A percentile compares a stretch with the other conserved stretches of the same genome.
Evolutionary conservation across 2,888 invertebrate genomes (phyloP).

Genomic region (Protonemura montana): DNA sequence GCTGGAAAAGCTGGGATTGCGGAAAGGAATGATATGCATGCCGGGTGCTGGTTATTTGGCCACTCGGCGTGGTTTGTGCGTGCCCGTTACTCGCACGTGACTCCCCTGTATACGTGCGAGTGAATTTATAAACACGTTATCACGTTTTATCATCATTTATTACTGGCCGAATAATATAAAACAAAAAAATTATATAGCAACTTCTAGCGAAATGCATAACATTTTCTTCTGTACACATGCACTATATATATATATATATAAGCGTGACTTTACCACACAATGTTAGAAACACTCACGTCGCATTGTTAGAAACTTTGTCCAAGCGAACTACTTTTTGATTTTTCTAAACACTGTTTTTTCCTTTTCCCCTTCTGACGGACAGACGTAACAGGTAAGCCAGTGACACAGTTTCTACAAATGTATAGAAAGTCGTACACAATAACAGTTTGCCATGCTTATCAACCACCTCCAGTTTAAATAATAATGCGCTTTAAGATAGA

Average conservation of each 20-base stretch:
- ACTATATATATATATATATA: no score
- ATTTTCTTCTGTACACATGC: neutral
- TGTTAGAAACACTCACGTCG: neutral
- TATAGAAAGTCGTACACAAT: neutral
- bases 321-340: neutral
- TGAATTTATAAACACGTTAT: conserved; percentile 12
- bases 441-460: neutral
- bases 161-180: neutral
- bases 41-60: neutral
- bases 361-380: neutral
- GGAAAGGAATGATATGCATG: neutral
- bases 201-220: neutral
- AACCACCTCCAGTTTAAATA: neutral
- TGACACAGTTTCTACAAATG: neutral
- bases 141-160: neutral
- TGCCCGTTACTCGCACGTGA: neutral
- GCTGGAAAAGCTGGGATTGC: neutral
- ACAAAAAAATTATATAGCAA: neutral
- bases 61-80: neutral
- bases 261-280: neutral
- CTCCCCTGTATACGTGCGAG: neutral
- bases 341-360: conserved; percentile 4
- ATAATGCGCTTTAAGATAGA: neutral
- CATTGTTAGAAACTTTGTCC: neutral
- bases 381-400: conserved; percentile 5